Base-by-base conservation (phyloP, 2,797 vertebrate genomes). In the Crypturellus tataupa region DNA sequence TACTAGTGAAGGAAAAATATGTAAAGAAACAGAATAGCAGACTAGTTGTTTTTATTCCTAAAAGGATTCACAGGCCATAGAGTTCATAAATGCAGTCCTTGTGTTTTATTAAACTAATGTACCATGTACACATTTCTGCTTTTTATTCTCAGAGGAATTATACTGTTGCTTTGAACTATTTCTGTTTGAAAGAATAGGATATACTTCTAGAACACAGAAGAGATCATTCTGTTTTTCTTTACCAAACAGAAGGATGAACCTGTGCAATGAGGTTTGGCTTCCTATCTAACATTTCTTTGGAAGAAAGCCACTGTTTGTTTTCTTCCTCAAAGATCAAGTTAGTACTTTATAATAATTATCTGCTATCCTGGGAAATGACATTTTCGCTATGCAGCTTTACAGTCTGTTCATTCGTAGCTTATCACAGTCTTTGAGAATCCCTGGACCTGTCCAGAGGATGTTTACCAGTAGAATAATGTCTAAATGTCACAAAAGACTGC, bases 61-160 rank as follows among this genome's bases (percentile, higher is more conserved):
- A 91, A 86, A 59, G 39, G 56, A 59, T 78, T 80, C 75, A 82
- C 42, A 81, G 80, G 91, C 63, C 47, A 73, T 14, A 73, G 56
- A 53, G 55, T 81, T 93, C 0, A 0, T 59, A 91, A 86, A 94
- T 93, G 87, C 70, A 70, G 84, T 90, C 80, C 24, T 39, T 85
- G 59, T n/a, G 35, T 88, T 96, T 94, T 96, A 86, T 94, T 95
- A 91, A 87, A n/a, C 73, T 96, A 95, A 95, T 91, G 93, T 86
- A 84, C 85, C 83, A 33, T 94, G 87, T 70, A 85, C 56, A 42
- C 72, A 65, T 96, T 93, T 94, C 77, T 84, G 47, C 23, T 87
- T 75, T 80, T 69, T 76, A 51, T 42, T 95, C n/a, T 78, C 27
- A 42, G 68, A 72, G 63, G 80, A 56, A 79, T 76, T 81, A 51